Percentiles rank a stretch among this genome's conserved stretches.
phyloP scores from a whole-genome alignment of 2,888 invertebrate species.

The Cinara cedri region DNA sequence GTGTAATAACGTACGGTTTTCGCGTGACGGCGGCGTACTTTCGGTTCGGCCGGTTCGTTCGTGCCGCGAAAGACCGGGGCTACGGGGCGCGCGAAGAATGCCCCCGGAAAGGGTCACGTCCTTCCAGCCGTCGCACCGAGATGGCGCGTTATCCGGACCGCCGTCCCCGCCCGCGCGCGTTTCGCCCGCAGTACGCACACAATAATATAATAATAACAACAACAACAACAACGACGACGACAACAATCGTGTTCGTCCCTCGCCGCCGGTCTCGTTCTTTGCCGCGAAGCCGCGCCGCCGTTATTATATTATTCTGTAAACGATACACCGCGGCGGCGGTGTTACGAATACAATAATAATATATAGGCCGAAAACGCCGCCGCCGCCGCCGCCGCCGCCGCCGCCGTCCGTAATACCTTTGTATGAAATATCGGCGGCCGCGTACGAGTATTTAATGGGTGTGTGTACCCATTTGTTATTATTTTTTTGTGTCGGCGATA shows the following conservation, averaged over 20 bases:
- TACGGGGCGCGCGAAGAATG: constrained; percentile 2
- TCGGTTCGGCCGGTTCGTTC: not conserved
- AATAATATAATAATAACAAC: too few species aligned
- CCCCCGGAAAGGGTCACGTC: not conserved
- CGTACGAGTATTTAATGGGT: constrained; percentile 44
- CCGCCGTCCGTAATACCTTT: too few species aligned
- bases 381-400: constrained; percentile 4
- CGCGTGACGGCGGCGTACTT: not conserved
- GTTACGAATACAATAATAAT: too few species aligned
- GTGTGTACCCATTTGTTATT: not conserved
- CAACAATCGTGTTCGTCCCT: too few species aligned
- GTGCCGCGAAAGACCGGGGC: not conserved
- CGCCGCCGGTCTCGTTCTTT: too few species aligned
- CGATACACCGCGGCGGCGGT: too few species aligned
- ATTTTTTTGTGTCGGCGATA: constrained; percentile 29
- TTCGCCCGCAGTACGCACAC: constrained; percentile 3
- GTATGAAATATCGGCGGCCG: too few species aligned
- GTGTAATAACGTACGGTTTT: not conserved
- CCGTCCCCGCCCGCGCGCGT: constrained; percentile 1
- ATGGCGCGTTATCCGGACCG: not conserved
- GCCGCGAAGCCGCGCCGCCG: too few species aligned
- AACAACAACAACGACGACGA: too few species aligned
- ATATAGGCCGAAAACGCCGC: constrained; percentile 26
- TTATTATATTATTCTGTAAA: not conserved
- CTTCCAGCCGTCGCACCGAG: too few species aligned